Evolutionary conservation across 2,113 vertebrate genomes (phyloP).

Genomic region (Delphinapterus leucas): DNA sequence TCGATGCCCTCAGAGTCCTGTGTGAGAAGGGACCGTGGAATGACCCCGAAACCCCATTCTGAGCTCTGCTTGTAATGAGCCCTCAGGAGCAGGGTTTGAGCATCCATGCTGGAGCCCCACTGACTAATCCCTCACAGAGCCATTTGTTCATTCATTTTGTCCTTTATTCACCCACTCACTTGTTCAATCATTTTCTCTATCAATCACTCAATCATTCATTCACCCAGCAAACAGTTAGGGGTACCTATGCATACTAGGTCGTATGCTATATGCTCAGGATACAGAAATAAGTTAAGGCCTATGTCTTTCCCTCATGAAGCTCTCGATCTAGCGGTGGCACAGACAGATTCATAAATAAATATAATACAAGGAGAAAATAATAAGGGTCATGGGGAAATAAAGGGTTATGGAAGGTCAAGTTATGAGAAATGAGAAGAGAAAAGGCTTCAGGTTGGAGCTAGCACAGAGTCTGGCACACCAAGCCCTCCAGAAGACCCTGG

Average conservation of each 20-base stretch:
- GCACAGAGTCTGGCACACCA: neutral
- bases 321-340: neutral
- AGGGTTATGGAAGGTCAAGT: neutral
- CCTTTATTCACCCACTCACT: neutral
- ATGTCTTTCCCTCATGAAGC: neutral
- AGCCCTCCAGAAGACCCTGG: neutral
- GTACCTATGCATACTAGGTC: neutral
- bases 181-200: neutral
- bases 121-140: neutral
- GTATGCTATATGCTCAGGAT: neutral
- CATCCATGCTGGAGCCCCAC: neutral
- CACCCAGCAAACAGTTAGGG: neutral
- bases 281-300: neutral
- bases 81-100: neutral
- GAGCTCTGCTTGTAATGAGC: neutral
- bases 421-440: neutral
- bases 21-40: neutral
- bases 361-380: neutral
- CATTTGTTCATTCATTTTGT: neutral
- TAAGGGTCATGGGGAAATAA: neutral
- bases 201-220: neutral
- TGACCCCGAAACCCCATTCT: neutral
- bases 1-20: slow-evolving; percentile 99
- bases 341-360: neutral
- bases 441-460: neutral